These are phyloP conservation scores for Smutsia gigantea DNA, from an alignment of 2,797 vertebrate species.

Conservation along the genomic window DNA sequence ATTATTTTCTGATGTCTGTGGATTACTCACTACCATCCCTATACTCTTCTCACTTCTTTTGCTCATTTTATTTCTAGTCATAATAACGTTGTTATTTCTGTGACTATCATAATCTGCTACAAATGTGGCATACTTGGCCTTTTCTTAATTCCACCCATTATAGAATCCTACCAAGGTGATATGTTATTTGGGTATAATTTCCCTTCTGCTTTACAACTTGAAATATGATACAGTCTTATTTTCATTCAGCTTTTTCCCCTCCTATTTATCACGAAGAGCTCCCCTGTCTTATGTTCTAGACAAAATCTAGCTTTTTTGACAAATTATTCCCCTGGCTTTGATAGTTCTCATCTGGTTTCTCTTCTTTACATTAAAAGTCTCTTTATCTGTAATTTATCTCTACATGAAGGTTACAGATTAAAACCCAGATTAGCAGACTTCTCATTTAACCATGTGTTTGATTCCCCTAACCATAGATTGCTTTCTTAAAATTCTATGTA, in stretches of 20 bases:
- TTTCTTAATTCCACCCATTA: neutral
- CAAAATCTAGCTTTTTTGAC: neutral
- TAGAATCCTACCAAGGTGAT: neutral
- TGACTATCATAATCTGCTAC: neutral
- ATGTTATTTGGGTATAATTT: neutral
- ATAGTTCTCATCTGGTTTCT: neutral
- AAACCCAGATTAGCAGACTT: neutral
- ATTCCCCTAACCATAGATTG: neutral
- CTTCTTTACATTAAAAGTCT: neutral
- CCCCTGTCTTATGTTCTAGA: neutral
- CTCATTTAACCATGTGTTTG: neutral
- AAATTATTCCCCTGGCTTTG: neutral
- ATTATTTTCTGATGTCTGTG: neutral
- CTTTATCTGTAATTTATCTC: neutral
- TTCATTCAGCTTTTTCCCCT: neutral
- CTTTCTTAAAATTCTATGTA: neutral
- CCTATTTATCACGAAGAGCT: neutral
- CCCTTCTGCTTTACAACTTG: neutral
- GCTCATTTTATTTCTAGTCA: neutral
- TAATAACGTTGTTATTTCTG: neutral
- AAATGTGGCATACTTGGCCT: neutral
- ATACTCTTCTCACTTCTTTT: neutral
- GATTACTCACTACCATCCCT: neutral
- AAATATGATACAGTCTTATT: neutral
- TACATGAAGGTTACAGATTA: neutral